Evolutionary conservation across 2,797 vertebrate species (phyloP).

Genomic region (Peromyscus eremicus): DNA sequence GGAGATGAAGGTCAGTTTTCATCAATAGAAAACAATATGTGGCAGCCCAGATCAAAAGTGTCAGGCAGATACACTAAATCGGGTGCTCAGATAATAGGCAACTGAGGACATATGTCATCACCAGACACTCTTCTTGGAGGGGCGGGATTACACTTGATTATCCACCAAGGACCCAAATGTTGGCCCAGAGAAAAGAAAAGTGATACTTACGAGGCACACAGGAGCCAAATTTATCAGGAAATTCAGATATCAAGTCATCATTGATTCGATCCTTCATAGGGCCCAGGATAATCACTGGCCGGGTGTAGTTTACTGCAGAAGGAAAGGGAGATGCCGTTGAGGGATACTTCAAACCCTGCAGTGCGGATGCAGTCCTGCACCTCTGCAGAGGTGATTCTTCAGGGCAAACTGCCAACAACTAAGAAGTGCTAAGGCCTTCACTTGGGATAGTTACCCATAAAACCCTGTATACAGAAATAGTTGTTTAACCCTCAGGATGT

Average conservation of each 20-base stretch:
- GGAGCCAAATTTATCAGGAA: slow-evolving; percentile 98
- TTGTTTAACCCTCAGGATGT: not conserved
- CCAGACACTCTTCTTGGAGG: not conserved
- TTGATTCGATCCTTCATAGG: slow-evolving; percentile 99
- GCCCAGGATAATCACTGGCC: slow-evolving; percentile 97
- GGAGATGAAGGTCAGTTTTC: not conserved
- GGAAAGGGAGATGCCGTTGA: slow-evolving; percentile 60
- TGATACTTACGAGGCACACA: slow-evolving; percentile 97
- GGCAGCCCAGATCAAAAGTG: not conserved
- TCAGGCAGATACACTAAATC: not conserved
- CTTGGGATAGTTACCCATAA: not conserved
- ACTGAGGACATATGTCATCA: not conserved
- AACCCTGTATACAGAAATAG: not conserved
- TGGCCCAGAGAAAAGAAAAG: not conserved
- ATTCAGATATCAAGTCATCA: slow-evolving; percentile 98
- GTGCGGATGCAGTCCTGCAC: not conserved
- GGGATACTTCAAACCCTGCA: not conserved
- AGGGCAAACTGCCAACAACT: not conserved
- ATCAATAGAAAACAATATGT: not conserved
- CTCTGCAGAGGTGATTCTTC: not conserved
- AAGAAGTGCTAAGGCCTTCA: not conserved
- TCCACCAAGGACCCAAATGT: not conserved
- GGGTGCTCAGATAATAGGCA: not conserved
- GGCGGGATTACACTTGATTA: not conserved
- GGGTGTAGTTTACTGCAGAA: slow-evolving; percentile 95